These are phyloP conservation scores for Papilio aristodemus DNA, from an alignment of 1,140 invertebrate species.

Conservation along the genomic window DNA sequence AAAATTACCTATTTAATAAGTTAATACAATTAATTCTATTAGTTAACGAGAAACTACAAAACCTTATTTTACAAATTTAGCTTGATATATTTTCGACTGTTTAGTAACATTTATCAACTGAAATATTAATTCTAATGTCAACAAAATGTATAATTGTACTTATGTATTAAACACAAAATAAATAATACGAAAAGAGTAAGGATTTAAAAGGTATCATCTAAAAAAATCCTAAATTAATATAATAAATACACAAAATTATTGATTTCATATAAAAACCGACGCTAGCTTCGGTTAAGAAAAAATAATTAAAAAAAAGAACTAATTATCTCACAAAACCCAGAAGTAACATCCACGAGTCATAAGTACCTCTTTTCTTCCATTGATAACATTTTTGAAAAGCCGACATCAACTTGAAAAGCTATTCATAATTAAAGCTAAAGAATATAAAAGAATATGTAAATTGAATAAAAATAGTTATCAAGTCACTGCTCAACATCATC, in stretches of 20 bases:
- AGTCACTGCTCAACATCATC: conserved; percentile 58
- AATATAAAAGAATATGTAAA: conserved; percentile 62
- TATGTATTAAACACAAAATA: conserved; percentile 38
- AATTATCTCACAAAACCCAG: conserved; percentile 69
- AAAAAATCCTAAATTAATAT: conserved; percentile 45
- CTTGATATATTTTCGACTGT: conserved; percentile 59
- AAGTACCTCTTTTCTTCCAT: conserved; percentile 76
- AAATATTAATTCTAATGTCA: conserved; percentile 36
- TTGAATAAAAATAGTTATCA: conserved; percentile 71
- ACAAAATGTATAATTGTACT: conserved; percentile 15
- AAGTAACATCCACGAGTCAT: conserved; percentile 73
- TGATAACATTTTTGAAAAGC: conserved; percentile 78
- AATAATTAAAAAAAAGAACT: conserved; percentile 60
- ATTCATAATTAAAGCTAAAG: conserved; percentile 73
- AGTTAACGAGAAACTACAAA: conserved; percentile 69
- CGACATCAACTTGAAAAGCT: conserved; percentile 78
- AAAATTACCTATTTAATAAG: conserved; percentile 66
- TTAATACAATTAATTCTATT: conserved; percentile 79
- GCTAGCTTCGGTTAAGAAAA: conserved; percentile 58
- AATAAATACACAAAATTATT: conserved; percentile 49
- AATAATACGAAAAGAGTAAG: conserved; percentile 59
- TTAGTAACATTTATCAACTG: conserved; percentile 49
- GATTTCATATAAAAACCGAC: conserved; percentile 49
- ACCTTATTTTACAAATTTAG: conserved; percentile 57
- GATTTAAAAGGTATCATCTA: conserved; percentile 55